phyloP scores from a whole-genome alignment of 2,888 invertebrate species.

The Colletes collaris region DNA sequence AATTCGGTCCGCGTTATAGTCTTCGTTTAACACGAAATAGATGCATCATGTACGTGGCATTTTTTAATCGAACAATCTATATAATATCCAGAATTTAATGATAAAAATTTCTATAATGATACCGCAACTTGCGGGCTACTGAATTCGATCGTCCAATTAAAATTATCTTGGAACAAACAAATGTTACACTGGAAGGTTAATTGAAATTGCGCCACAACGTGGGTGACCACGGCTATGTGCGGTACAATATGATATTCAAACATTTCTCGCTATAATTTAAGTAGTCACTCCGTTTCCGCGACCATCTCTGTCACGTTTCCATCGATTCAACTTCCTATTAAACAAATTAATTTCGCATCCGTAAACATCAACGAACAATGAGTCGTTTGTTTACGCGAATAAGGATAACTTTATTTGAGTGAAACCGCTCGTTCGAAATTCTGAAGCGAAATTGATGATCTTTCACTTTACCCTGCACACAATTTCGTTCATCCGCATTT shows the following conservation, averaged over 20 bases:
- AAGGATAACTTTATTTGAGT: background rate
- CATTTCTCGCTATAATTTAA: constrained; percentile 8
- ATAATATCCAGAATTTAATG: no score
- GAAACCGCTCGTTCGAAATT: background rate
- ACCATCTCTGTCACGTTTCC: background rate
- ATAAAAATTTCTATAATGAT: no score
- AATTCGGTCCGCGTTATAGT: no score
- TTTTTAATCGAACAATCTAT: no score
- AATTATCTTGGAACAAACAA: constrained; percentile 10
- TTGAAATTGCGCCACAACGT: constrained; percentile 12
- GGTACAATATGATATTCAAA: constrained; percentile 8
- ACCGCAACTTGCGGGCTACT: background rate
- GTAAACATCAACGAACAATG: background rate
- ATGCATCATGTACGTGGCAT: no score
- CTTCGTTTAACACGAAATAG: background rate
- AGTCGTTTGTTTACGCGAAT: background rate
- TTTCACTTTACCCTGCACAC: background rate
- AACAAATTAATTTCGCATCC: constrained; percentile 5
- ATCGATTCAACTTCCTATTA: background rate
- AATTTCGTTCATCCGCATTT: background rate
- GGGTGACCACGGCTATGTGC: constrained; percentile 14
- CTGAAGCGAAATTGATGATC: background rate
- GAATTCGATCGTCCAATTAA: background rate
- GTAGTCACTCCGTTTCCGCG: background rate
- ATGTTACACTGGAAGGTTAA: constrained; percentile 24